Evolutionary conservation across 2,888 invertebrate species (phyloP).

Genomic region (Vanessa cardui): DNA sequence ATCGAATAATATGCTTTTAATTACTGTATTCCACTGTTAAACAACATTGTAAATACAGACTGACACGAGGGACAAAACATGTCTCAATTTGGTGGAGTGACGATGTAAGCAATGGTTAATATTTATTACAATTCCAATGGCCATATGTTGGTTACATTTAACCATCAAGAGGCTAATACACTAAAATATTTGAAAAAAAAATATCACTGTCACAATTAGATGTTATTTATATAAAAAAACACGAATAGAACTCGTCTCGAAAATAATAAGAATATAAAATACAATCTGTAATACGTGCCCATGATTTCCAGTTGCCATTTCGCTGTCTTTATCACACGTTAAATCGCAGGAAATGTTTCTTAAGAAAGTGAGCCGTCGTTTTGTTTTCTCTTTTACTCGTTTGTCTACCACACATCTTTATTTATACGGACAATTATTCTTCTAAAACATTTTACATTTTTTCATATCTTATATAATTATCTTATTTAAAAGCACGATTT

Average conservation of each 20-base stretch:
- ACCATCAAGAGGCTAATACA: too few relatives aligned
- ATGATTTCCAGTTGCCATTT: neutral
- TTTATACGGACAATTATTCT: neutral
- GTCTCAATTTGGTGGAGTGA: too few relatives aligned
- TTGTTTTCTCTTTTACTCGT: neutral
- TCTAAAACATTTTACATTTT: neutral
- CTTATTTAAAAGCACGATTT: neutral
- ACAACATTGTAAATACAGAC: too few relatives aligned
- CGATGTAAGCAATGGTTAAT: too few relatives aligned
- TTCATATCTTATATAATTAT: neutral
- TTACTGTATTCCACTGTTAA: too few relatives aligned
- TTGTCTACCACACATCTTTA: neutral
- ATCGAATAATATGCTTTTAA: too few relatives aligned
- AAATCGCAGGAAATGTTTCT: neutral
- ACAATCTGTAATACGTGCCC: neutral
- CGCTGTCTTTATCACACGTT: conserved; percentile 3
- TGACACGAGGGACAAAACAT: too few relatives aligned
- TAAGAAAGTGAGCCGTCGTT: neutral
- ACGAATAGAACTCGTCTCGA: neutral
- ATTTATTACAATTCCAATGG: too few relatives aligned
- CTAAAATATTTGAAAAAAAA: too few relatives aligned
- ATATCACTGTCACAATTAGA: too few relatives aligned
- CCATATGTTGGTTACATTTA: too few relatives aligned
- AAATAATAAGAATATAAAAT: conserved; percentile 3
- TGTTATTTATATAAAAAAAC: too few relatives aligned